These are phyloP conservation scores for Eira barbara DNA, from an alignment of 2,113 vertebrate species.

Conservation along the genomic window DNA sequence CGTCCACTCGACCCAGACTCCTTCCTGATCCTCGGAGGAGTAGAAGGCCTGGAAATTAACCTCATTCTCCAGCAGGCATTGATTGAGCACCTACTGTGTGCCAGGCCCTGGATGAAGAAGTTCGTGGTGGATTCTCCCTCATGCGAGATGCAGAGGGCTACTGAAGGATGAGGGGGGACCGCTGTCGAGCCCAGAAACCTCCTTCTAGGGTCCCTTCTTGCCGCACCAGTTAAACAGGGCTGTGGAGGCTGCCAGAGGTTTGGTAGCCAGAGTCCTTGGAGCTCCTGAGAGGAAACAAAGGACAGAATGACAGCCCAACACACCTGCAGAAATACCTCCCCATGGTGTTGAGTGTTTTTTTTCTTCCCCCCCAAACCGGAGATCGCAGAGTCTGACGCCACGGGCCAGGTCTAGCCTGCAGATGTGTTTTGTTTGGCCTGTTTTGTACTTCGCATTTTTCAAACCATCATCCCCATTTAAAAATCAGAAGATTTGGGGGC, in stretches of 20 bases:
- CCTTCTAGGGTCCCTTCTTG: not conserved
- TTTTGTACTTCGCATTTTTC: not conserved
- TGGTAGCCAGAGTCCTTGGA: not conserved
- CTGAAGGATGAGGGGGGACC: not conserved
- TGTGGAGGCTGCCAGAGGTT: not conserved
- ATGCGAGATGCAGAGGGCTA: fast-evolving
- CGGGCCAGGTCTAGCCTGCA: not conserved
- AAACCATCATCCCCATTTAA: not conserved
- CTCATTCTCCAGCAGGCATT: not conserved
- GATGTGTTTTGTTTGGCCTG: not conserved
- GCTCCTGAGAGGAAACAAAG: not conserved
- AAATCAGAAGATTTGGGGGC: not conserved
- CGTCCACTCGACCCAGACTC: not conserved
- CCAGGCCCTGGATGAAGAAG: not conserved
- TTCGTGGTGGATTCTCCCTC: fast-evolving
- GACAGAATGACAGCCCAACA: not conserved
- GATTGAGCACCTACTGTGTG: not conserved
- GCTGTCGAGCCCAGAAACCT: not conserved
- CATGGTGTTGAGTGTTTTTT: fast-evolving
- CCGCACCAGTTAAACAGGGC: fast-evolving
- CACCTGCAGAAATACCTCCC: not conserved
- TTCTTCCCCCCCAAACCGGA: not conserved
- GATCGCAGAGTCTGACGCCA: not conserved
- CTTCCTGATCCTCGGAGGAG: not conserved
- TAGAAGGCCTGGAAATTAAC: fast-evolving